These are phyloP conservation scores for Clytia hemisphaerica DNA, from an alignment of 30 jellyfish, hydroid and myxozoan species.

Conservation along the genomic window DNA sequence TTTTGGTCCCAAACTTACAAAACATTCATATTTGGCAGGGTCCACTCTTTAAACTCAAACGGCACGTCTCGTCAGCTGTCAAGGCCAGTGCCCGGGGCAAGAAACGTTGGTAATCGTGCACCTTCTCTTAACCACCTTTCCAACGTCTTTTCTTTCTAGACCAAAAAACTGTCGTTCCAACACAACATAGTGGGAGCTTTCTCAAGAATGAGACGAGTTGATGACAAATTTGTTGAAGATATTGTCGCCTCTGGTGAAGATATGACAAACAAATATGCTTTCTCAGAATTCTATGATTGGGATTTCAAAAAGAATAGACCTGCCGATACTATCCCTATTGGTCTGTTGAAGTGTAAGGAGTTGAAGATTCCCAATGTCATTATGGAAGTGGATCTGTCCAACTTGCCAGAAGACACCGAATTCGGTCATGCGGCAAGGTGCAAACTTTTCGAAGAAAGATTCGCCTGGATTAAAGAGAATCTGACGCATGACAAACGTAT, in stretches of 20 bases:
- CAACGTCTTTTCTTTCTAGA: too few relatives aligned
- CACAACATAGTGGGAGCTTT: conserved; percentile 59
- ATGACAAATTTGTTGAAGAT: conserved; percentile 57
- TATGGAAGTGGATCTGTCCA: conserved; percentile 53
- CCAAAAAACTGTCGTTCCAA: conserved; percentile 51
- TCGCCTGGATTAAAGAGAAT: conserved; percentile 49
- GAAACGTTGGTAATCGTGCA: too few relatives aligned
- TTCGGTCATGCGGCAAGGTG: conserved; percentile 30
- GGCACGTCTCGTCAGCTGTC: too few relatives aligned
- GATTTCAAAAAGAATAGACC: too few relatives aligned
- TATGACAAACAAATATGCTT: conserved; percentile 33
- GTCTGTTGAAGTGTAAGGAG: conserved; percentile 53
- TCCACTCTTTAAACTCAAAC: too few relatives aligned
- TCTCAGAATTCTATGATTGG: too few relatives aligned
- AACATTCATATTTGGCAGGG: too few relatives aligned
- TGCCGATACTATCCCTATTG: conserved; percentile 55
- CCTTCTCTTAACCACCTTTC: too few relatives aligned
- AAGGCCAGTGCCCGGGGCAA: too few relatives aligned
- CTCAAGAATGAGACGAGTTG: conserved; percentile 62
- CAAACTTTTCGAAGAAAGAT: conserved; percentile 30
- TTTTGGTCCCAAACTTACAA: too few relatives aligned
- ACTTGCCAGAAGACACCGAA: conserved; percentile 35
- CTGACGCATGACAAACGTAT: conserved; percentile 35
- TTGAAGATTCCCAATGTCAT: conserved; percentile 45
- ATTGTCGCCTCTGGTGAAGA: conserved; percentile 61